Evolutionary conservation across 2,797 vertebrate species (phyloP), one percentile per base, ranked within the genome.

Genomic region (Xyrichtys novacula): DNA sequence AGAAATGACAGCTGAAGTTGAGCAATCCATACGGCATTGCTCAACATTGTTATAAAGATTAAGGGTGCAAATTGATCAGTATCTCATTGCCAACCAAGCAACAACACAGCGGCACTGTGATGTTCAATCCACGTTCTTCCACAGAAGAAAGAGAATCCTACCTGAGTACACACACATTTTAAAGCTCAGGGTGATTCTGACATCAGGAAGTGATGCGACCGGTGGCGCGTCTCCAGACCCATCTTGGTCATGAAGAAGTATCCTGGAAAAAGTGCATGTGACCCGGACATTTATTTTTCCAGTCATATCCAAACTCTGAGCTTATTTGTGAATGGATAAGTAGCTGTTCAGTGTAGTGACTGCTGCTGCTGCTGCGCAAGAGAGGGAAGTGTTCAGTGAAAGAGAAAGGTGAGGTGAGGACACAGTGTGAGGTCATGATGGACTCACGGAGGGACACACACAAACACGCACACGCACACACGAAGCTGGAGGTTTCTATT

Each of bases 181-280:
- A 4, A 28, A 14, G 7, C n/a, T 42, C 32, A 10, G 43, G 29
- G 6, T 23, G 16, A 52, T 39, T 56, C 55, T 32, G 20, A 49
- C 40, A 28, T 8, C 50, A 63, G 56, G 68, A 69, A 64, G 62
- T 36, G 40, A 59, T 68, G 50, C 57, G 50, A 64, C 58, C 38
- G 6, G 7, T 17, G 26, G 40, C 17, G 9, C 7, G 38, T 73
- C 57, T 64, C 49, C 20, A 60, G n/a, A 3, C 6, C 7, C 11
- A 23, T 17, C n/a, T 20, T 60, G 36, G 42, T 31, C 4, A 6
- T 44, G 25, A 44, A 22, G 4, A 31, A 31, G 14, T 31, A 39
- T 63, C 62, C 34, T 55, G 70, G 23, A 68, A 42, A 29, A 46
- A 46, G 31, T 42, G 62, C 50, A 38, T 20, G 25, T 42, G 57